Conservation (phyloP, 2,113 vertebrate genomes). For the Platysteira castanea region DNA sequence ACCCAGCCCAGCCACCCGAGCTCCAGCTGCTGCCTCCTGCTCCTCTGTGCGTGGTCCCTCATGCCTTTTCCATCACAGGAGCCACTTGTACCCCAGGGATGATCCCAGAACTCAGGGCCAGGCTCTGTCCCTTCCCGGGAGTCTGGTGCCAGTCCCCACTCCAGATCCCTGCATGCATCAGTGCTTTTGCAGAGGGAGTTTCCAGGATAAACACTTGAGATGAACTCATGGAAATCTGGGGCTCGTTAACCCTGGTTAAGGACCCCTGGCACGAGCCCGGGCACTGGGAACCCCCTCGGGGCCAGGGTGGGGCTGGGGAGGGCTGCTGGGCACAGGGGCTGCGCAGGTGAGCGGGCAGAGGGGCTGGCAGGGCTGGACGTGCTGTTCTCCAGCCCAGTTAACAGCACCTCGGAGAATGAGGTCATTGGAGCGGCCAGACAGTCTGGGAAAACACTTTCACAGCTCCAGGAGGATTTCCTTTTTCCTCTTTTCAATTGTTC, state of each 20-base stretch:
- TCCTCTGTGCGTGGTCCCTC: accelerated
- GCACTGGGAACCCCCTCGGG: accelerated
- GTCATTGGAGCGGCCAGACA: conserved; percentile 53
- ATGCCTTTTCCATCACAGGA: accelerated
- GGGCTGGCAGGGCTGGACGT: neutral
- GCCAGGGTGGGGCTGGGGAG: neutral
- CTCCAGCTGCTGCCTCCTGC: neutral
- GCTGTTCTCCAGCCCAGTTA: conserved; percentile 9
- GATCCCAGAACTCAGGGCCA: neutral
- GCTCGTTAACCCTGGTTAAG: neutral
- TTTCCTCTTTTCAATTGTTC: conserved; percentile 65
- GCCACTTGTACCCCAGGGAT: neutral
- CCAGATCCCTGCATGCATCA: neutral
- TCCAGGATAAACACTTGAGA: conserved; percentile 39
- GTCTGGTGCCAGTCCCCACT: neutral
- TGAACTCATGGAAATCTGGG: neutral
- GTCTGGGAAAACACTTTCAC: conserved; percentile 63
- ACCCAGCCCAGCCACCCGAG: neutral
- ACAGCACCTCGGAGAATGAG: conserved; percentile 24
- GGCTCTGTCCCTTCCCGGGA: neutral
- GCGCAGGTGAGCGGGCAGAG: neutral
- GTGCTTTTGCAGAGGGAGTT: neutral
- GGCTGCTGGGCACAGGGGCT: neutral
- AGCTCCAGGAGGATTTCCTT: conserved; percentile 66
- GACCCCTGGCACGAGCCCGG: neutral